These are phyloP conservation scores for Chaetoderma sp. DNA, from an alignment of 2,888 invertebrate genomes.

Conservation along the genomic window DNA sequence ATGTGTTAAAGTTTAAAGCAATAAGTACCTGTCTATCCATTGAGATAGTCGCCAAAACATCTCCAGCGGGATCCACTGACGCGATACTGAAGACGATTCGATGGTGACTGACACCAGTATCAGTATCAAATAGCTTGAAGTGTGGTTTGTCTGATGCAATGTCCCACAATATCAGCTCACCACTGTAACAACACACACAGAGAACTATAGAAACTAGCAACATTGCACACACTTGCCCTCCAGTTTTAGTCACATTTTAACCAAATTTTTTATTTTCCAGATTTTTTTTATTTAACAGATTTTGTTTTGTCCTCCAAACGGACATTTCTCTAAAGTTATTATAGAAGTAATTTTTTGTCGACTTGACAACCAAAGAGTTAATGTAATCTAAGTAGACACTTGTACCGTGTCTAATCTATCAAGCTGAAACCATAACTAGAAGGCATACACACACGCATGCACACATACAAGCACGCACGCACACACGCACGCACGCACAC, in stretches of 20 bases:
- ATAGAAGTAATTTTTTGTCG: too few relatives aligned
- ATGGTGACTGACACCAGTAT: constrained; percentile 67
- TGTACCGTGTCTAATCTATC: too few relatives aligned
- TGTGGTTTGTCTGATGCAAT: constrained; percentile 66
- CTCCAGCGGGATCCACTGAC: constrained; percentile 57
- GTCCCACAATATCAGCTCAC: constrained; percentile 77
- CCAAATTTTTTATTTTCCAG: neutral
- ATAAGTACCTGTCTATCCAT: constrained; percentile 64
- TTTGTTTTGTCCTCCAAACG: too few relatives aligned
- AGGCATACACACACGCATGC: too few relatives aligned
- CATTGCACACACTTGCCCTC: neutral
- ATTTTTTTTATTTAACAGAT: too few relatives aligned
- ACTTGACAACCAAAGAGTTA: too few relatives aligned
- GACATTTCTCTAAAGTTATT: too few relatives aligned
- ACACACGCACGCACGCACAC: too few relatives aligned
- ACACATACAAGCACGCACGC: too few relatives aligned
- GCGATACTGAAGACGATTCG: constrained; percentile 76
- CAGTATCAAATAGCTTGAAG: constrained; percentile 41
- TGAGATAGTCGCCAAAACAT: constrained; percentile 53
- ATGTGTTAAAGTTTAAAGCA: too few relatives aligned
- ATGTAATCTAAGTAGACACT: too few relatives aligned
- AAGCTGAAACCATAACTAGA: too few relatives aligned
- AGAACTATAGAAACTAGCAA: neutral
- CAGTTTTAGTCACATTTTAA: neutral
- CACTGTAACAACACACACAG: constrained; percentile 64